phyloP scores from a whole-genome alignment of 2,888 invertebrate genomes.

The Copidosoma aretas region DNA sequence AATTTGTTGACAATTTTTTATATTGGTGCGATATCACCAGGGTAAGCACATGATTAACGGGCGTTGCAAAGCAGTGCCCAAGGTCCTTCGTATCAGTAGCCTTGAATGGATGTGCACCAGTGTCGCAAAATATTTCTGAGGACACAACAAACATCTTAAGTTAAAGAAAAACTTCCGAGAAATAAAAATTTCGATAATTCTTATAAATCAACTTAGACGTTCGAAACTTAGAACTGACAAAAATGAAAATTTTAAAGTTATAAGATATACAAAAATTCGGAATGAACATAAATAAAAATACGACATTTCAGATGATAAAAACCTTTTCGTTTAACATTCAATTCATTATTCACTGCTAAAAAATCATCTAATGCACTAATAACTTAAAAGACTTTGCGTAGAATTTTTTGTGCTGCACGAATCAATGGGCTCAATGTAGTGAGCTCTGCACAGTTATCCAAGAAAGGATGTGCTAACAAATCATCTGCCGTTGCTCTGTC shows the following conservation, averaged over 20 bases:
- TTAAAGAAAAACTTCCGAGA: too few relatives aligned
- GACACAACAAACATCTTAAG: background rate
- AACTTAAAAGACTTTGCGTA: conserved; percentile 64
- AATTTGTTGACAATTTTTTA: background rate
- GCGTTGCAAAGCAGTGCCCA: background rate
- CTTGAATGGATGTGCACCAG: background rate
- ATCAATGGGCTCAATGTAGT: conserved; percentile 87
- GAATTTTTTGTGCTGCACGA: conserved; percentile 86
- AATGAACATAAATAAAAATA: conserved; percentile 27
- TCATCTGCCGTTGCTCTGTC: conserved; percentile 78
- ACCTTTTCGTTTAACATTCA: conserved; percentile 18
- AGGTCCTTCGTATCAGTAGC: background rate
- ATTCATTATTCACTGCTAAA: conserved; percentile 10
- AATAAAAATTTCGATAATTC: too few relatives aligned
- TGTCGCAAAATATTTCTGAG: background rate
- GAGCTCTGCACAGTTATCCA: conserved; percentile 80
- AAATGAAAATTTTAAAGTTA: conserved; percentile 6
- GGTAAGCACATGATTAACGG: background rate
- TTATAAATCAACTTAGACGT: too few relatives aligned
- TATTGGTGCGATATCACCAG: too few relatives aligned
- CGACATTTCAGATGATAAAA: conserved; percentile 27
- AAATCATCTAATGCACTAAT: conserved; percentile 13
- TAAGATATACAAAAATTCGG: conserved; percentile 15
- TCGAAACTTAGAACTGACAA: too few relatives aligned
- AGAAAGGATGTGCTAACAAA: conserved; percentile 80